Conservation (phyloP, 1,140 invertebrate genomes). For the Pogonus chalceus region DNA sequence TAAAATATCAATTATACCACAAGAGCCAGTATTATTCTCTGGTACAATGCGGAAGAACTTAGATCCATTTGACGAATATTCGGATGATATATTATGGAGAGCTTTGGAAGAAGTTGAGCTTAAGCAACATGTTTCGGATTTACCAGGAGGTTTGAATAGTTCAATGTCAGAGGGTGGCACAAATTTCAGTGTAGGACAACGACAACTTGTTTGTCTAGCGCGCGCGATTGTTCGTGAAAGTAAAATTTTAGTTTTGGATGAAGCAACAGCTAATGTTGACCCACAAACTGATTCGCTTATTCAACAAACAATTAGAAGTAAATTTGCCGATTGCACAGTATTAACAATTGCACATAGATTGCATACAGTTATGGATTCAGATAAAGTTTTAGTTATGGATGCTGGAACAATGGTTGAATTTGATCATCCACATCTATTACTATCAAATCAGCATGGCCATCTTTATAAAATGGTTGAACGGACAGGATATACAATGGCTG, state of each 20-base stretch:
- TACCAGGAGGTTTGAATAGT: conserved; percentile 33
- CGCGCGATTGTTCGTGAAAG: conserved; percentile 58
- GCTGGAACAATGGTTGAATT: conserved; percentile 53
- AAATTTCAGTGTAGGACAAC: conserved; percentile 61
- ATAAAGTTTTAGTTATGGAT: conserved; percentile 44
- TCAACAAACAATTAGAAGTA: conserved; percentile 49
- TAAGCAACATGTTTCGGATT: conserved; percentile 34
- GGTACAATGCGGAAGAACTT: conserved; percentile 52
- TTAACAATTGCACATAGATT: conserved; percentile 49
- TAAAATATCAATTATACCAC: conserved; percentile 60
- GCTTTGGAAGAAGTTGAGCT: conserved; percentile 51
- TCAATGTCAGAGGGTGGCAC: conserved; percentile 48
- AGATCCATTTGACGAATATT: conserved; percentile 52
- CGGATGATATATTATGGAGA: conserved; percentile 50
- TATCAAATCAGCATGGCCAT: conserved; percentile 37
- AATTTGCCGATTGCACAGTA: conserved; percentile 51
- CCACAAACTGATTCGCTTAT: conserved; percentile 52
- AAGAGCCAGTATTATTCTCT: conserved; percentile 57
- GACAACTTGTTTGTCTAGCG: conserved; percentile 67
- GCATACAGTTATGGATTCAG: conserved; percentile 44
- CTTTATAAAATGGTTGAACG: conserved; percentile 39
- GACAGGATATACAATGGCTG: conserved; percentile 35
- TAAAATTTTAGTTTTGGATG: conserved; percentile 57
- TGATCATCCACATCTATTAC: conserved; percentile 50
- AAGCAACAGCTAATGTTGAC: conserved; percentile 65